phyloP scores from a whole-genome alignment of 2,888 invertebrate genomes.

The Cheilosia vulpina region DNA sequence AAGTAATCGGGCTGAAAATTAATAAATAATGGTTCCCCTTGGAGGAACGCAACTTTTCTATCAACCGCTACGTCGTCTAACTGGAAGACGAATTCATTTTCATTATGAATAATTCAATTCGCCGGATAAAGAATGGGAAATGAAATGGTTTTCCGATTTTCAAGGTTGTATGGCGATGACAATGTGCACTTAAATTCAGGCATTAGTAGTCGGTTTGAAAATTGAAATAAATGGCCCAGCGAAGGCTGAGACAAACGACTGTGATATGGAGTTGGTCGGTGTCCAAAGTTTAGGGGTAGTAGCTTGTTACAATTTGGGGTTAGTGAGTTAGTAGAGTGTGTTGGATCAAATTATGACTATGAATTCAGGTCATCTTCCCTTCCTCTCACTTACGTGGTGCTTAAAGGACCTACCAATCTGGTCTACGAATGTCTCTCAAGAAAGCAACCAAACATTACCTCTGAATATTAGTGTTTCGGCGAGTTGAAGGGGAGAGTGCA shows the following conservation, averaged over 20 bases:
- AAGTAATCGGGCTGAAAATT: slow-evolving; percentile 8
- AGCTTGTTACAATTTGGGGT: slow-evolving; percentile 8
- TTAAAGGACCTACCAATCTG: too few species aligned
- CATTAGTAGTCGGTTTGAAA: slow-evolving; percentile 13
- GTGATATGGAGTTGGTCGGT: slow-evolving; percentile 20
- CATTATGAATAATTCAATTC: slow-evolving; percentile 41
- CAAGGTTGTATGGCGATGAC: background rate
- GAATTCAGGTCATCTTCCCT: too few species aligned
- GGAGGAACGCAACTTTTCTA: slow-evolving; percentile 27
- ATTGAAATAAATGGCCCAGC: slow-evolving; percentile 21
- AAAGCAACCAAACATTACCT: too few species aligned
- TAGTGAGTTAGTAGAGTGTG: too few species aligned
- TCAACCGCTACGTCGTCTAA: background rate
- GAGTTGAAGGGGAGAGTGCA: too few species aligned
- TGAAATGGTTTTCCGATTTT: background rate
- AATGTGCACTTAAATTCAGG: background rate
- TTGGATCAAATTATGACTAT: too few species aligned
- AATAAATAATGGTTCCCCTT: slow-evolving; percentile 2
- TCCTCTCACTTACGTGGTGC: too few species aligned
- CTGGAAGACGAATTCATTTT: slow-evolving; percentile 15
- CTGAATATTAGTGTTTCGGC: too few species aligned
- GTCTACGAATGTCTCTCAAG: too few species aligned
- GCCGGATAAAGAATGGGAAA: background rate
- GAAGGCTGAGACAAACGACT: background rate
- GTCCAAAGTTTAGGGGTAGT: background rate